Conservation (phyloP, 2,888 invertebrate species). For the Acanthopleura granulata region DNA sequence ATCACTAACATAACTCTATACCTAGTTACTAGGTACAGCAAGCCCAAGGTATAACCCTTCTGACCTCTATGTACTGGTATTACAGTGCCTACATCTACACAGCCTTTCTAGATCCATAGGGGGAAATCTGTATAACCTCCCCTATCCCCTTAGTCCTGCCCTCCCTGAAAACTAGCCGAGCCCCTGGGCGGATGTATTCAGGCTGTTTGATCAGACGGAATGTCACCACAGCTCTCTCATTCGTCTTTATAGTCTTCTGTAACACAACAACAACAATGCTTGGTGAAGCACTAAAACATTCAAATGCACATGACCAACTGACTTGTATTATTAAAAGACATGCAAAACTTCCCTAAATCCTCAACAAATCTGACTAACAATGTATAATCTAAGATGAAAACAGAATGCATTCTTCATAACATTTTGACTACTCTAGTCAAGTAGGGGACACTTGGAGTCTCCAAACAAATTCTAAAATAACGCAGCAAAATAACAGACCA, state of each 20-base stretch:
- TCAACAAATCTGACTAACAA: not conserved
- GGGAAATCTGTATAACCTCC: constrained; percentile 73
- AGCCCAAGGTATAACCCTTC: no score
- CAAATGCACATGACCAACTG: no score
- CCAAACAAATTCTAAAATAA: no score
- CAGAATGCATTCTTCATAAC: not conserved
- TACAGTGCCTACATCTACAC: not conserved
- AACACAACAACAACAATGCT: constrained; percentile 23
- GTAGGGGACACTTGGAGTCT: not conserved
- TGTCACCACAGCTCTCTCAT: constrained; percentile 87
- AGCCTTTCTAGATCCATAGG: constrained; percentile 26
- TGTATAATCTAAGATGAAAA: not conserved
- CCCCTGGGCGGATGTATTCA: constrained; percentile 85
- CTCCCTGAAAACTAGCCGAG: constrained; percentile 86
- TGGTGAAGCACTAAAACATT: not conserved
- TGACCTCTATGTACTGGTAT: no score
- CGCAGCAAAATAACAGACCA: no score
- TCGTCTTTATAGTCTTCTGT: constrained; percentile 76
- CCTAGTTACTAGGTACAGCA: no score
- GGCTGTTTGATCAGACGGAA: constrained; percentile 92
- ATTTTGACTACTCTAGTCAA: not conserved
- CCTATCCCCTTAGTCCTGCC: constrained; percentile 90
- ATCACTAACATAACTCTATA: no score
- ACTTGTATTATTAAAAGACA: no score
- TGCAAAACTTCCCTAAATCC: no score